These are phyloP conservation scores for Malurus leucopterus DNA, from an alignment of 2,797 vertebrate genomes.

Conservation along the genomic window DNA sequence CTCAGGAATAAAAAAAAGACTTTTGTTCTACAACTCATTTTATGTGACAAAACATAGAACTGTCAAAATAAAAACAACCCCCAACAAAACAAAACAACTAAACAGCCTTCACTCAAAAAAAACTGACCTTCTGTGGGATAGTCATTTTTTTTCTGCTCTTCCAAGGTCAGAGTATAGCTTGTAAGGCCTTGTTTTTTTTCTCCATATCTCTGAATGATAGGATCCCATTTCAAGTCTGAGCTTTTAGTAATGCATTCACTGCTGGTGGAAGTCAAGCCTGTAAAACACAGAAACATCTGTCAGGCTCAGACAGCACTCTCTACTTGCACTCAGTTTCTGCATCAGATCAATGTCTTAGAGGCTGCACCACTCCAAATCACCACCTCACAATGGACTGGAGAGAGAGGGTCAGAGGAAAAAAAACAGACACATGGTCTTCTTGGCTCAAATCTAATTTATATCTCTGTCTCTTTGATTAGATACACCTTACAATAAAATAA, in stretches of 20 bases:
- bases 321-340: neutral
- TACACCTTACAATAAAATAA: neutral
- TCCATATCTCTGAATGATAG: conserved; percentile 77
- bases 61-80: neutral
- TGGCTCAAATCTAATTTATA: neutral
- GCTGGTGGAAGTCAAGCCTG: conserved; percentile 25
- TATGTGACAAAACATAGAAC: neutral
- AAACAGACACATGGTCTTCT: neutral
- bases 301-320: neutral
- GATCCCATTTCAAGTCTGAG: conserved; percentile 56
- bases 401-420: neutral
- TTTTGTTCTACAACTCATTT: neutral
- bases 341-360: neutral
- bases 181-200: conserved; percentile 71
- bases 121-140: conserved; percentile 82
- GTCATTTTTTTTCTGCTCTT: conserved; percentile 76
- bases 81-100: neutral
- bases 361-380: neutral
- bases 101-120: neutral
- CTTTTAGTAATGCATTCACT: neutral
- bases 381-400: neutral
- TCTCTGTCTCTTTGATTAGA: neutral
- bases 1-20: neutral
- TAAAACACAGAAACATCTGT: conserved; percentile 1
- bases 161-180: conserved; percentile 74